These are phyloP conservation scores for Hippocampus abdominalis DNA, from an alignment of 2,113 vertebrate species.

Conservation along the genomic window DNA sequence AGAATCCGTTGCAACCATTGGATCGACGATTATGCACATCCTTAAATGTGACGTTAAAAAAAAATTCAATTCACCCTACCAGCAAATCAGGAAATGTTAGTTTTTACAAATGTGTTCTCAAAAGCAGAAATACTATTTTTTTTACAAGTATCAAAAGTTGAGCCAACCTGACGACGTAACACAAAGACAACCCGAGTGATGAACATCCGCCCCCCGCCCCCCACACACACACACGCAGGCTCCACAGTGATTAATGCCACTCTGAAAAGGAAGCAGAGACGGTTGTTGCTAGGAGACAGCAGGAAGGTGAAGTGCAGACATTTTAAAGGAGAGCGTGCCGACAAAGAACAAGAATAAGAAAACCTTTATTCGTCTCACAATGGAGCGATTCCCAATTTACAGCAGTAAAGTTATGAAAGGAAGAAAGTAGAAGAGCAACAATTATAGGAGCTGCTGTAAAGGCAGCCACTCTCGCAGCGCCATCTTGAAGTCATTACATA, in stretches of 20 bases:
- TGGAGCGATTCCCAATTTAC: too few relatives aligned
- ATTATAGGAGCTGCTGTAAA: too few relatives aligned
- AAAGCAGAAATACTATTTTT: slow-evolving; percentile 12
- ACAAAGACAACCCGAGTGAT: slow-evolving; percentile 41
- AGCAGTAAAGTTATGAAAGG: too few relatives aligned
- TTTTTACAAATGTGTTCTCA: neutral
- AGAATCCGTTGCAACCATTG: neutral
- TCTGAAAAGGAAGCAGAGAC: slow-evolving; percentile 69
- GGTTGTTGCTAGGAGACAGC: slow-evolving; percentile 79
- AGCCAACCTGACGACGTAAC: slow-evolving; percentile 21
- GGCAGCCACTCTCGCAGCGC: too few relatives aligned
- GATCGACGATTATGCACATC: neutral
- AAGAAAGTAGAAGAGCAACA: too few relatives aligned
- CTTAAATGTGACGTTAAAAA: neutral
- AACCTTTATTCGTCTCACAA: too few relatives aligned
- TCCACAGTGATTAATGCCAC: slow-evolving; percentile 73
- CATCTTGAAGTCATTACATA: too few relatives aligned
- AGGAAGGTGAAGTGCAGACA: slow-evolving; percentile 72
- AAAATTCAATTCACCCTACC: neutral
- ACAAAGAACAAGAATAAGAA: slow-evolving; percentile 1
- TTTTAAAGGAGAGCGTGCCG: slow-evolving; percentile 63
- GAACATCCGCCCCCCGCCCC: slow-evolving; percentile 54
- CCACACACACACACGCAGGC: slow-evolving; percentile 34
- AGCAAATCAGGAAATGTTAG: neutral
- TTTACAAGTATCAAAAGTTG: slow-evolving; percentile 1